Base-by-base conservation (phyloP, 1,140 invertebrate species). In the Venturia canescens region DNA sequence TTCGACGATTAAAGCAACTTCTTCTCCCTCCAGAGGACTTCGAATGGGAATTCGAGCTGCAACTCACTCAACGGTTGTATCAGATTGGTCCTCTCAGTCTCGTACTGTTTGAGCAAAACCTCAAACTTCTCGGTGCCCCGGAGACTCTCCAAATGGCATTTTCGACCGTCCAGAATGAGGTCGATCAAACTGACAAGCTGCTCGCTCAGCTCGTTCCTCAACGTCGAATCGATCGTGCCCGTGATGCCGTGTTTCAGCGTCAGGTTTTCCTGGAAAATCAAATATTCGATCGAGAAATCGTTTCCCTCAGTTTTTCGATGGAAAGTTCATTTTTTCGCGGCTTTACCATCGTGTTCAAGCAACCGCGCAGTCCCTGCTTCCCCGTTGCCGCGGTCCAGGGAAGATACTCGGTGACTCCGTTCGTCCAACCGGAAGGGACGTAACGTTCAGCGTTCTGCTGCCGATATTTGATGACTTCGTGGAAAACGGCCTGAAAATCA, bases 151-250 rank as follows among this genome's bases (percentile, higher is more conserved):
- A 97, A 87, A 86, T 97, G 95, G 78, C 90, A 93, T 85, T 94
- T 95, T 78, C 94, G 94, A 0, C 96, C 96, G 86, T 96, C 95
- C 31, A 98, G 90, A 80, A 97, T 94, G 15, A 96, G 90, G 88
- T 97, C 96, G n/a, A 96, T 93, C 1, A 97, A 86, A 75, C 94
- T 93, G 0, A 96, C 92, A 34, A 96, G 88, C 86, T 97, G 96
- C 66, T 95, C 93, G 82, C 94, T 95, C 18, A 97, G 87, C 50
- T 93, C 91, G 75, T 93, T 93, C 76, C 89, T 92, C 0, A 94
- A 53, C 1, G 92, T 87, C 0, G 88, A 84, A 57, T 94, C 93
- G 31, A 88, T 93, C 2, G 93, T 93, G 48, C 92, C 92, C 80
- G 92, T 92, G 0, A 94, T 88, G 1, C 94, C 94, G 85, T 95